Evolutionary conservation across 2,888 invertebrate genomes (phyloP).

Genomic region (Melinopterus prodromus): DNA sequence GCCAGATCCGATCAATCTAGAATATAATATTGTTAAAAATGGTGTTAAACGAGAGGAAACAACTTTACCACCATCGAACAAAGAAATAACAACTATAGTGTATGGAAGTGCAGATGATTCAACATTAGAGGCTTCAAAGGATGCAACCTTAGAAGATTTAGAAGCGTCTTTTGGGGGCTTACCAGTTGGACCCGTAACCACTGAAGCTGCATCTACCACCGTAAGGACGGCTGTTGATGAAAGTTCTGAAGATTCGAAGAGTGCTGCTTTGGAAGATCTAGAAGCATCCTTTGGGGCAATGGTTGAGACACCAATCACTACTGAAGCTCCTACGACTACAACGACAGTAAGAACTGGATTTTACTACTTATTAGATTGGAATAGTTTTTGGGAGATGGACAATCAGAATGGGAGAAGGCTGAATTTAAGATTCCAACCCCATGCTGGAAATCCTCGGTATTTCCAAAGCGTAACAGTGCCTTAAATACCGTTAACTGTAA

Average conservation of each 20-base stretch:
- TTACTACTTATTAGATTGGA: conserved; percentile 88
- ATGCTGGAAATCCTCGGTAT: conserved; percentile 80
- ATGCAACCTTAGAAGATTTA: conserved; percentile 70
- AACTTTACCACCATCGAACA: conserved; percentile 24
- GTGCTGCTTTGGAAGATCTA: conserved; percentile 70
- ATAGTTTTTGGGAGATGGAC: conserved; percentile 85
- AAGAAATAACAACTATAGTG: conserved; percentile 31
- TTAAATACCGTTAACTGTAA: conserved; percentile 56
- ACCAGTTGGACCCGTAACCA: conserved; percentile 31
- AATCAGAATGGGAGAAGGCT: conserved; percentile 75
- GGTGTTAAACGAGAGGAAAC: conserved; percentile 64
- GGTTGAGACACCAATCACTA: conserved; percentile 60
- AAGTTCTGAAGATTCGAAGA: conserved; percentile 53
- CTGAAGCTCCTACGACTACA: conserved; percentile 70
- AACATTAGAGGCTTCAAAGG: conserved; percentile 52
- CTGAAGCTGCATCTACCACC: conserved; percentile 29
- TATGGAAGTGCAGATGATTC: conserved; percentile 34
- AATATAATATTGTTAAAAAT: conserved; percentile 57
- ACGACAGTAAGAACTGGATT: conserved; percentile 78
- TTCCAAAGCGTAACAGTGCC: conserved; percentile 80
- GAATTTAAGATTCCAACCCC: conserved; percentile 81
- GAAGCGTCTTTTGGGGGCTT: conserved; percentile 78
- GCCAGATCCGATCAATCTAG: conserved; percentile 59
- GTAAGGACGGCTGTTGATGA: conserved; percentile 43
- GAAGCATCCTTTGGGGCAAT: conserved; percentile 79